Base-by-base conservation (phyloP, 2,113 vertebrate species). In the Aythya baeri region DNA sequence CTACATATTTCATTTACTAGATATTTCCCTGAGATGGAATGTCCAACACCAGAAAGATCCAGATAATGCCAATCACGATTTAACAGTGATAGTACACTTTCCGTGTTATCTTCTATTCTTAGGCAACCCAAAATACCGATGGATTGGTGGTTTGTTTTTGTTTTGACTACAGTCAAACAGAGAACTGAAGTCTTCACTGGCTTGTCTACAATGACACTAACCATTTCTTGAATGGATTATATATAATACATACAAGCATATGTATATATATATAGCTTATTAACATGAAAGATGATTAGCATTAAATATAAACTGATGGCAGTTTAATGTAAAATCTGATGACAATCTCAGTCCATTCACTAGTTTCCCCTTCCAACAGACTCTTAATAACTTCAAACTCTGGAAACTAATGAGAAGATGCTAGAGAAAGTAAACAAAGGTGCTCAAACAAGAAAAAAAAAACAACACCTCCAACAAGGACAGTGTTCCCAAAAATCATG, bases 321-420 rank as follows among this genome's bases (percentile, higher is more conserved):
- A 86, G 57, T 61, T 86, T 90, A 66, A 88, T 83, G 76, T n/a
- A 90, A 90, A 68, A 65, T 43, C 17, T 83, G 13, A 93, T 65
- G 50, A 76, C 67, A 85, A 70, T 83, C 32, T 80, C 72, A 83
- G 63, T 43, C 49, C 54, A 49, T 32, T 74, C 32, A 55, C 21
- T 32, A 7, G 17, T 34, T 77, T 74, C 5, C 20, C 17, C 20
- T 91, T 62, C 36, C 61, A 86, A 81, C 1, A 67, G 25, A 61
- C 10, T 86, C 12, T 86, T 85, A 86, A 80, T 88, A 91, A 81
- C 25, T 71, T 13, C 36, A 34, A 71, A 78, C 57, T 89, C 54
- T 59, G 57, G 36, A 71, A 86, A 77, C 14, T 59, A 52, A 49
- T 8, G 65, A 65, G 82, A 32, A 86, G 61, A 58, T 10, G 7